These are phyloP conservation scores for Eptesicus fuscus DNA, from an alignment of 2,113 vertebrate genomes.

Conservation along the genomic window DNA sequence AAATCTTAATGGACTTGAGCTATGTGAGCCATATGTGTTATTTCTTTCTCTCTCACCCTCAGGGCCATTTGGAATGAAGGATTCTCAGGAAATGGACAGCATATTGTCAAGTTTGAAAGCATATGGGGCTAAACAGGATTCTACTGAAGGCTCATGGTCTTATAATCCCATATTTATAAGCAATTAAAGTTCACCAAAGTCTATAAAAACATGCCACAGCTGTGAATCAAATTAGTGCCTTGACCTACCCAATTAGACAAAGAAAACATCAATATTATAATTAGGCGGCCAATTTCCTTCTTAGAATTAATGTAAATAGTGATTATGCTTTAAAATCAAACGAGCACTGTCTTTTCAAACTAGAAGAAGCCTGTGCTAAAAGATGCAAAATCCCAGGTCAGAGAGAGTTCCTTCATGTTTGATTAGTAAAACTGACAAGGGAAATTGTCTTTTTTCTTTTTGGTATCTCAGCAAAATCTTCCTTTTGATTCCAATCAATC, in stretches of 20 bases:
- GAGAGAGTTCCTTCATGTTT: neutral
- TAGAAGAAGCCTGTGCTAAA: constrained; percentile 11
- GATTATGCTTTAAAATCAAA: constrained; percentile 65
- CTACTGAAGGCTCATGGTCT: constrained; percentile 27
- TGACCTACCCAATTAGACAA: constrained; percentile 74
- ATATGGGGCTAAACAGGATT: constrained; percentile 42
- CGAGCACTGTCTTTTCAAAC: constrained; percentile 48
- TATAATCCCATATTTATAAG: constrained; percentile 65
- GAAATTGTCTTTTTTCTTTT: constrained; percentile 21
- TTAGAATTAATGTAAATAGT: constrained; percentile 78
- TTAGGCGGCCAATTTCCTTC: constrained; percentile 59
- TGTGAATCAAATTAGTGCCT: constrained; percentile 78
- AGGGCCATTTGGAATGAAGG: constrained; percentile 59
- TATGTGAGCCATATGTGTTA: constrained; percentile 25
- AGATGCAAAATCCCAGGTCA: neutral
- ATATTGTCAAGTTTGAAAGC: constrained; percentile 61
- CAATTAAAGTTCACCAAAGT: constrained; percentile 72
- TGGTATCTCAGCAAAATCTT: constrained; percentile 41
- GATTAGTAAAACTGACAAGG: neutral
- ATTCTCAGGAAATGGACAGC: constrained; percentile 59
- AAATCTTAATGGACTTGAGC: constrained; percentile 58
- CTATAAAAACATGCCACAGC: constrained; percentile 72
- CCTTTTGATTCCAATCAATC: constrained; percentile 17
- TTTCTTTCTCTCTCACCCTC: constrained; percentile 28
- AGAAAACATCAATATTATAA: constrained; percentile 75